Conservation (phyloP, 1,140 invertebrate genomes). For the Harlomillsia oculata region DNA sequence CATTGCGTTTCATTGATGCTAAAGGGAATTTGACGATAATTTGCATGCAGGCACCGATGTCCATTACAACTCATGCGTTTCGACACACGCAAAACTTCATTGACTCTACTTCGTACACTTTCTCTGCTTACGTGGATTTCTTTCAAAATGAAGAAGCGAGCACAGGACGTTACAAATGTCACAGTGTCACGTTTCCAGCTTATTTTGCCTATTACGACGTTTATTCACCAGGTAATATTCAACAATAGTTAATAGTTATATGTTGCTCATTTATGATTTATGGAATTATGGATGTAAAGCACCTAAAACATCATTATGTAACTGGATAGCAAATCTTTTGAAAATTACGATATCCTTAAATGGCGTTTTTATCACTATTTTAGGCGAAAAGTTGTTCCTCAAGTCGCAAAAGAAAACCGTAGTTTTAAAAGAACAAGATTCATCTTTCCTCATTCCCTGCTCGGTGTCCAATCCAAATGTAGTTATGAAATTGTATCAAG, state of each 20-base stretch:
- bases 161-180: conserved; percentile 12
- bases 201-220: conserved; percentile 3
- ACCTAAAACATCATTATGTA: no score
- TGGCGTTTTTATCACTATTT: background rate
- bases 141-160: conserved; percentile 4
- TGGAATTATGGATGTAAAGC: no score
- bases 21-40: no score
- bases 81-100: conserved; percentile 11
- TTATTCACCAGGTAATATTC: conserved; percentile 5
- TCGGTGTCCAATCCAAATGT: conserved; percentile 9
- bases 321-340: no score
- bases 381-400: conserved; percentile 12
- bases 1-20: no score
- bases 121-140: conserved; percentile 11
- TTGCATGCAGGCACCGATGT: conserved; percentile 10
- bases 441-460: conserved; percentile 12
- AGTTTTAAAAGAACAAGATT: background rate
- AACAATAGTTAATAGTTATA: background rate
- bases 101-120: conserved; percentile 3
- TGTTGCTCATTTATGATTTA: background rate
- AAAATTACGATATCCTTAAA: no score
- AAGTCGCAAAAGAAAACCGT: conserved; percentile 5
- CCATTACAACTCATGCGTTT: conserved; percentile 11
- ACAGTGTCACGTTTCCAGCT: background rate
- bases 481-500: conserved; percentile 5